These are phyloP conservation scores for Salminus brasiliensis DNA, from an alignment of 2,113 vertebrate species.

Conservation along the genomic window DNA sequence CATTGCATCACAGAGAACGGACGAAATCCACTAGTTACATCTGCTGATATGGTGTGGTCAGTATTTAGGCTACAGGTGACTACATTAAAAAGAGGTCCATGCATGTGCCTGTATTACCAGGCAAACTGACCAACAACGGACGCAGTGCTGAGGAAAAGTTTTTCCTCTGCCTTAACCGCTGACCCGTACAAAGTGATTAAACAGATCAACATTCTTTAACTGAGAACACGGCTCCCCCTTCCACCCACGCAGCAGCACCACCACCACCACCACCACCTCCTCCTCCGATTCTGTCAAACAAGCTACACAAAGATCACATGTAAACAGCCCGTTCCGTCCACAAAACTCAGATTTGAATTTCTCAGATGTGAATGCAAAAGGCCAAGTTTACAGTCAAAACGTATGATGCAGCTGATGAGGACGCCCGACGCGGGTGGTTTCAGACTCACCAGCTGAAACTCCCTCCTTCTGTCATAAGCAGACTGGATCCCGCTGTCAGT, in stretches of 20 bases:
- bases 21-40: no score
- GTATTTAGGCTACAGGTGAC: neutral
- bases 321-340: neutral
- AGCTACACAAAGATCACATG: neutral
- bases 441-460: conserved; percentile 94
- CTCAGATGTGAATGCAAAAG: no score
- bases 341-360: no score
- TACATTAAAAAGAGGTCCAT: neutral
- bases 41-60: no score
- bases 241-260: no score
- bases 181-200: conserved; percentile 71
- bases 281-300: conserved; percentile 49
- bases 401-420: neutral
- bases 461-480: conserved; percentile 91
- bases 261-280: no score
- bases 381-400: neutral
- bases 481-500: conserved; percentile 90
- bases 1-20: no score
- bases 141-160: neutral
- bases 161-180: neutral
- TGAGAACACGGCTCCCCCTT: conserved; percentile 56
- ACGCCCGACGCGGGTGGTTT: neutral
- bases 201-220: conserved; percentile 76
- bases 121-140: neutral
- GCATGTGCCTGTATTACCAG: neutral